Evolutionary conservation across 2,888 invertebrate species (phyloP), one percentile per base, ranked within the genome.

Genomic region (Monoplex corrugatus): DNA sequence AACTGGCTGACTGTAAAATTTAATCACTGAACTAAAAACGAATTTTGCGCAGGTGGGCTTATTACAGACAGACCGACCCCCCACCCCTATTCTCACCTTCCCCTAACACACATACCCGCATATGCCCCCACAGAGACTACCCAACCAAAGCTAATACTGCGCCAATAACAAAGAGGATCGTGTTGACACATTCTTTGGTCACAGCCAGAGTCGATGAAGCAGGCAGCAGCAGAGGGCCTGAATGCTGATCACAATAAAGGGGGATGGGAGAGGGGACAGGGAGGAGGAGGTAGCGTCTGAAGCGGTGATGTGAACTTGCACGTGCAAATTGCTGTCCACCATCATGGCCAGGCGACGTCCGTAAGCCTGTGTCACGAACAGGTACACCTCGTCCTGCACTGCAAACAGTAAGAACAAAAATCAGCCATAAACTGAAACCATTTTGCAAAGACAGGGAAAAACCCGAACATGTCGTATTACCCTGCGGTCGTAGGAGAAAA

Each of bases 321-420:
- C 90, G 45, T 68, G 44, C 43, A 38, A 32, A 10, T 57, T 86
- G 35, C 57, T 57, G 44, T 90, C 89, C 19, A 85, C 45, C 40
- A 86, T 32, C 32, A 57, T 13, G 0, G 75, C 89, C 32, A 91
- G 82, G 50, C 45, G 57, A 32, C 68, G 57, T 3, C 91, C 91
- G 35, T 84, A 82, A 16, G 87, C 43, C 50, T 57, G 57, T 0
- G 28, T 19, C 16, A 91, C 40, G 57, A 89, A 86, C 13, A 91
- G 75, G 43, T 89, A 87, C 35, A 89, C 86, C 68, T 86, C 78
- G 82, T 89, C 82, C 43, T 10, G 38, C 80, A 86, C 86, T 89
- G 86, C n/a, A 80, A 78, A 38, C 35, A 72, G n/a, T n/a, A n/a
- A n/a, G n/a, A n/a, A n/a, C n/a, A n/a, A n/a, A n/a, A n/a, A n/a